Conservation (phyloP, 1,140 invertebrate genomes). For the Solen grandis region DNA sequence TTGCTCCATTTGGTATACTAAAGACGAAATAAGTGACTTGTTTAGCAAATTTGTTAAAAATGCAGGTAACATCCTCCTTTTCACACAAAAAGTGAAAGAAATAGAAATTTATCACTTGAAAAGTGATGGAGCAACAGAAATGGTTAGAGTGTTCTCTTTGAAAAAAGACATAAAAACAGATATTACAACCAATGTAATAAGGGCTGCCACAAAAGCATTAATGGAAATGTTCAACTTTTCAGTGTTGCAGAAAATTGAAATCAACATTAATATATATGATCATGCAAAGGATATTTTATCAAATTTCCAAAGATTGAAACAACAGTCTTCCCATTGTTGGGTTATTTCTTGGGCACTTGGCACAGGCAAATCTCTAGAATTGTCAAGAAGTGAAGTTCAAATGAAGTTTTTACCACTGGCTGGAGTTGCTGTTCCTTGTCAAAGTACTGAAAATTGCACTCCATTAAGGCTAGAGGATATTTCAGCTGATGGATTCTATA, state of each 20-base stretch:
- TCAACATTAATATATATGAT: background rate
- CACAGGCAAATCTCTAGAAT: background rate
- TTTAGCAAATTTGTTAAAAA: constrained; percentile 64
- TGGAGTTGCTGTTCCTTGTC: constrained; percentile 38
- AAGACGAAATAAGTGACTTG: constrained; percentile 61
- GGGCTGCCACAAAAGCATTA: constrained; percentile 37
- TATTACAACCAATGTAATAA: too few relatives aligned
- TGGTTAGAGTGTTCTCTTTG: constrained; percentile 30
- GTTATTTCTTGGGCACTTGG: constrained; percentile 6
- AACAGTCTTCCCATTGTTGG: background rate
- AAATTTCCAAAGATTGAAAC: too few relatives aligned
- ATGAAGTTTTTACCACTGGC: constrained; percentile 48
- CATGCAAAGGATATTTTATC: background rate
- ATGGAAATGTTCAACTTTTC: background rate
- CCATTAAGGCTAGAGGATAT: background rate
- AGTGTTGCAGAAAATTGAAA: background rate
- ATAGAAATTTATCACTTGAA: constrained; percentile 68
- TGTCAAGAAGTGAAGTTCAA: background rate
- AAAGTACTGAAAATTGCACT: constrained; percentile 12
- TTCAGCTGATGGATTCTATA: background rate
- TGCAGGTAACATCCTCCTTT: constrained; percentile 70
- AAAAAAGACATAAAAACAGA: too few relatives aligned
- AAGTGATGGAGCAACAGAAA: constrained; percentile 18
- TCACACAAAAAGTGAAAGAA: constrained; percentile 72
- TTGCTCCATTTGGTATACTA: constrained; percentile 64